Evolutionary conservation across 2,113 vertebrate genomes (phyloP).

Genomic region (Delphinapterus leucas): DNA sequence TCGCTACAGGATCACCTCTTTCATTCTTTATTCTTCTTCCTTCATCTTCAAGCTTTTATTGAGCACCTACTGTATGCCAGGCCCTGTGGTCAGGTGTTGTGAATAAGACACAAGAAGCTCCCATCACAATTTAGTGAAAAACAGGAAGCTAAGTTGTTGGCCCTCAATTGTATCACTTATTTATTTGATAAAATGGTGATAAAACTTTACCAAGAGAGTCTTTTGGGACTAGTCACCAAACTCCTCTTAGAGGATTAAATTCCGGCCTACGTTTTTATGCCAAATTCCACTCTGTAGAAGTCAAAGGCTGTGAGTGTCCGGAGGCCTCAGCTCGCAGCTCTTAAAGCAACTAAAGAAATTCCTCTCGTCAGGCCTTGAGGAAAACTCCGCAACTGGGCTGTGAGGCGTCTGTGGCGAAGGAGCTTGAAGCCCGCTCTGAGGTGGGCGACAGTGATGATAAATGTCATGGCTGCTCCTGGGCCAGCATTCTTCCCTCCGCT

Average conservation of each 20-base stretch:
- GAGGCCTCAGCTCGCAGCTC: not conserved
- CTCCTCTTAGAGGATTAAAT: not conserved
- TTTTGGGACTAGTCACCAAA: not conserved
- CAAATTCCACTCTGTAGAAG: not conserved
- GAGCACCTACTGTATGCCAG: not conserved
- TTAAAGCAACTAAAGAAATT: slow-evolving; percentile 6
- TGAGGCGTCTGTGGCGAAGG: not conserved
- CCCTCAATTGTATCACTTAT: not conserved
- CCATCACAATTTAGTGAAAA: not conserved
- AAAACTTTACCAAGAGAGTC: not conserved
- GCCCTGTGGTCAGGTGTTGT: not conserved
- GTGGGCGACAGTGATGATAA: slow-evolving; percentile 41
- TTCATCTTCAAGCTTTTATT: not conserved
- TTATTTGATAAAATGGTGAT: not conserved
- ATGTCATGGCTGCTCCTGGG: not conserved
- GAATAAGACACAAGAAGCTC: not conserved
- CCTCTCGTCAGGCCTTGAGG: not conserved
- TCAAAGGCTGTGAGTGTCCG: not conserved
- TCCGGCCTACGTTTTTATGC: not conserved
- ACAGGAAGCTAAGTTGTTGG: not conserved
- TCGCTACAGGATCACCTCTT: not conserved
- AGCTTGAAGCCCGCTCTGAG: slow-evolving; percentile 11
- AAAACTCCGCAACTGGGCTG: not conserved
- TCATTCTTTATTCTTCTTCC: not conserved
- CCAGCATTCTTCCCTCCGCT: slow-evolving; percentile 2